phyloP scores from a whole-genome alignment of 2,797 vertebrate genomes.

The Sebastolobus alascanus region DNA sequence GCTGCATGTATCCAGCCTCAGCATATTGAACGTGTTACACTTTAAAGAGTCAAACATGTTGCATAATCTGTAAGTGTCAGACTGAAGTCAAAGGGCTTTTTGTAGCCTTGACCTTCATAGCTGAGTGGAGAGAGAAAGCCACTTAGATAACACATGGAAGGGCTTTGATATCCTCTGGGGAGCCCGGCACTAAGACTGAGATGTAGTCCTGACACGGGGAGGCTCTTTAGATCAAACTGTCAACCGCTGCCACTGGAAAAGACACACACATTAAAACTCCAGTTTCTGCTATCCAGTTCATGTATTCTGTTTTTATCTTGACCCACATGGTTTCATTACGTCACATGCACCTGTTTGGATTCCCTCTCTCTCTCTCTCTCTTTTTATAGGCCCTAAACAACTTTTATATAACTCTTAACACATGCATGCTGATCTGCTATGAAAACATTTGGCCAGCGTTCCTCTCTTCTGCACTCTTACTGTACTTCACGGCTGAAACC shows the following conservation, averaged over 20 bases:
- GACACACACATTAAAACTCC: too few relatives aligned
- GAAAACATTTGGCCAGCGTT: constrained; percentile 18
- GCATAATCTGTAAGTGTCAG: constrained; percentile 23
- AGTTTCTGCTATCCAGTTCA: too few relatives aligned
- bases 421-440: background rate
- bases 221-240: constrained; percentile 39
- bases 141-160: constrained; percentile 49
- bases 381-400: background rate
- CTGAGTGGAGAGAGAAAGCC: constrained; percentile 44
- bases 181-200: constrained; percentile 8
- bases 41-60: constrained; percentile 5
- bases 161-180: constrained; percentile 49
- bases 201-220: constrained; percentile 17
- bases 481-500: constrained; percentile 63
- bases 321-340: background rate
- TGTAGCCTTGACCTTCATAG: constrained; percentile 57
- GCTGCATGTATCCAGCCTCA: background rate
- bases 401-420: constrained; percentile 26
- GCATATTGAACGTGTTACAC: background rate
- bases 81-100: constrained; percentile 52
- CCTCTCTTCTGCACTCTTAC: constrained; percentile 12
- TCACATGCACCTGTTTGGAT: constrained; percentile 33
- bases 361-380: background rate
- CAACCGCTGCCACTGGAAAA: background rate
- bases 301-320: background rate